Conservation (phyloP, 1,140 invertebrate genomes). For the Euura lappo region DNA sequence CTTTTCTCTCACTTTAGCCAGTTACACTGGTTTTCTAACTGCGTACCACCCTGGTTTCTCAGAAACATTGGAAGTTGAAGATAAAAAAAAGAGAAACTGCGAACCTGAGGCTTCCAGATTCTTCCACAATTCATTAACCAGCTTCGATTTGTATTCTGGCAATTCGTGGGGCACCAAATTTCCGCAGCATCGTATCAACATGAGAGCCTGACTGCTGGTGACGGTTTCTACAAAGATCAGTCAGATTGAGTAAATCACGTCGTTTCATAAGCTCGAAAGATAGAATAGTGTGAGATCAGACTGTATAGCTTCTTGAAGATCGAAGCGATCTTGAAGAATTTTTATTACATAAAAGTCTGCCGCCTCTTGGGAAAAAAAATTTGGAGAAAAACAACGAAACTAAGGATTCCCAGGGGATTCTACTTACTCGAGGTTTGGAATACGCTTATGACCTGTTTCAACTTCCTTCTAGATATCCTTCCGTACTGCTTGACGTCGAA, state of each 20-base stretch:
- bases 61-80: background rate
- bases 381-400: no score
- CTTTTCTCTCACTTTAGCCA: no score
- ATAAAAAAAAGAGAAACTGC: slow-evolving; percentile 14
- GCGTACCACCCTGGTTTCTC: no score
- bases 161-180: slow-evolving; percentile 11
- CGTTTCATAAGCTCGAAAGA: no score
- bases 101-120: slow-evolving; percentile 12
- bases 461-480: background rate
- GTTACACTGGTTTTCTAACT: no score
- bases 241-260: background rate
- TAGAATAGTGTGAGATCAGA: no score
- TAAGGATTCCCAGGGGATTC: background rate
- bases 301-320: no score
- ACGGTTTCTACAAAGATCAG: background rate
- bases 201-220: slow-evolving; percentile 14
- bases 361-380: no score
- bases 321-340: no score
- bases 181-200: slow-evolving; percentile 26
- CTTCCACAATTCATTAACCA: slow-evolving; percentile 17
- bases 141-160: slow-evolving; percentile 9
- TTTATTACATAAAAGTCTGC: no score
- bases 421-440: background rate
- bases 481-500: background rate
- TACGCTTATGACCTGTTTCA: background rate